Conservation (phyloP, 2,797 vertebrate species). For the Amazona ochrocephala region DNA sequence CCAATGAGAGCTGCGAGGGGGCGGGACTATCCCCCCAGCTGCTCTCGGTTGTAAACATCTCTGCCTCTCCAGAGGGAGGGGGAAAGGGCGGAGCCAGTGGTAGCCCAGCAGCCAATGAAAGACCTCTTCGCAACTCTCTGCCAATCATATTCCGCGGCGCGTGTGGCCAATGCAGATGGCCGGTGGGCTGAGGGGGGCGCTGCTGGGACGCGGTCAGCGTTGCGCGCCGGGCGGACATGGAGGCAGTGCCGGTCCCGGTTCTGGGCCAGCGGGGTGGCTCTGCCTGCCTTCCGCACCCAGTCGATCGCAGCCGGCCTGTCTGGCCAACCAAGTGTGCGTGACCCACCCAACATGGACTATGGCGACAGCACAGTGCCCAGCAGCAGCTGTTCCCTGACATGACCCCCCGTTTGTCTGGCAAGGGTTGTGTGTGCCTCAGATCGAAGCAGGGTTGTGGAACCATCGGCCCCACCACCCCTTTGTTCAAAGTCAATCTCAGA, state of each 20-base stretch:
- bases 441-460: neutral
- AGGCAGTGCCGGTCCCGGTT: fast-evolving
- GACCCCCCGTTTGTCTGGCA: neutral
- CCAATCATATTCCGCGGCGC: neutral
- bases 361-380: neutral
- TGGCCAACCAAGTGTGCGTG: neutral
- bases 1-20: neutral
- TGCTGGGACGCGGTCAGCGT: neutral
- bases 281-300: fast-evolving
- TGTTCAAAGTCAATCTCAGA: fast-evolving
- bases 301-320: too few species aligned
- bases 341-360: fast-evolving
- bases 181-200: neutral
- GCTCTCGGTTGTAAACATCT: neutral
- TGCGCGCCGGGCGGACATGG: too few species aligned
- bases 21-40: fast-evolving
- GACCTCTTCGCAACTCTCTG: neutral
- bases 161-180: neutral
- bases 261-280: fast-evolving
- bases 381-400: neutral
- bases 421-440: too few species aligned
- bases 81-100: neutral
- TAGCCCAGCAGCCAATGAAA: fast-evolving
- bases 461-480: fast-evolving
- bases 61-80: neutral